A percentile compares a stretch with the other conserved stretches of the same genome.
These are phyloP conservation scores for Drosophila obscura DNA, from an alignment of 1,140 invertebrate genomes.

Conservation along the genomic window DNA sequence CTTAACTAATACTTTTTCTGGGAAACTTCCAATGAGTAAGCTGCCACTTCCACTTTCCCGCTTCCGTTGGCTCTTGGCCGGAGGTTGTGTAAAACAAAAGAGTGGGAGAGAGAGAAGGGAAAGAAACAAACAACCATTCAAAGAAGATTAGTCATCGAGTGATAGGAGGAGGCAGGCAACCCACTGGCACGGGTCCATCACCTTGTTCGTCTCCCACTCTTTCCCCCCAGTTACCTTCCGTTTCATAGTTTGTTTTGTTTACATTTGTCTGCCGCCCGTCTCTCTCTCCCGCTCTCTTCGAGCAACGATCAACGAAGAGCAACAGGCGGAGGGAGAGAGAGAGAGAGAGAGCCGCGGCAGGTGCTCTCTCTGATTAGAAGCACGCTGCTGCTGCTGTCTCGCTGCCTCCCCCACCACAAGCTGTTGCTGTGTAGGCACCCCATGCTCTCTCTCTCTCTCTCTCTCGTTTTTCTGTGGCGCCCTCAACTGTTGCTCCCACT, in stretches of 20 bases:
- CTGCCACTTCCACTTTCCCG: constrained; percentile 66
- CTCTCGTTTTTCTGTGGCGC: constrained; percentile 3
- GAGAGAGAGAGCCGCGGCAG: constrained; percentile 37
- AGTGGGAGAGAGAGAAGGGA: constrained; percentile 8
- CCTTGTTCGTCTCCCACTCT: constrained; percentile 35
- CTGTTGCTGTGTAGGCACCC: too few species aligned
- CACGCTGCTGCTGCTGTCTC: constrained; percentile 1
- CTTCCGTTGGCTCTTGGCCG: constrained; percentile 60
- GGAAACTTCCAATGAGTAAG: constrained; percentile 64
- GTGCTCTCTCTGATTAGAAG: constrained; percentile 27
- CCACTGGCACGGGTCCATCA: constrained; percentile 72
- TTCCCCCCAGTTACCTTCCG: constrained; percentile 21
- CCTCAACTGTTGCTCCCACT: constrained; percentile 23
- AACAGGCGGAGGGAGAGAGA: not conserved
- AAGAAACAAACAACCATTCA: constrained; percentile 23
- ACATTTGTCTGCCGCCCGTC: constrained; percentile 42
- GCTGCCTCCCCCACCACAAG: too few species aligned
- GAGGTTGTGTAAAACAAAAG: constrained; percentile 52
- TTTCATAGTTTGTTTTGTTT: constrained; percentile 65
- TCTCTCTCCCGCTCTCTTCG: not conserved
- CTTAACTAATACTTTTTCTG: constrained; percentile 37
- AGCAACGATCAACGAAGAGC: constrained; percentile 50
- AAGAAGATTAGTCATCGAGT: constrained; percentile 62
- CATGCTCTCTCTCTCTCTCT: not conserved
- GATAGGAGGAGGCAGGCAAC: constrained; percentile 20